Conservation (phyloP, 2,797 vertebrate species). For the Sardinella longiceps region DNA sequence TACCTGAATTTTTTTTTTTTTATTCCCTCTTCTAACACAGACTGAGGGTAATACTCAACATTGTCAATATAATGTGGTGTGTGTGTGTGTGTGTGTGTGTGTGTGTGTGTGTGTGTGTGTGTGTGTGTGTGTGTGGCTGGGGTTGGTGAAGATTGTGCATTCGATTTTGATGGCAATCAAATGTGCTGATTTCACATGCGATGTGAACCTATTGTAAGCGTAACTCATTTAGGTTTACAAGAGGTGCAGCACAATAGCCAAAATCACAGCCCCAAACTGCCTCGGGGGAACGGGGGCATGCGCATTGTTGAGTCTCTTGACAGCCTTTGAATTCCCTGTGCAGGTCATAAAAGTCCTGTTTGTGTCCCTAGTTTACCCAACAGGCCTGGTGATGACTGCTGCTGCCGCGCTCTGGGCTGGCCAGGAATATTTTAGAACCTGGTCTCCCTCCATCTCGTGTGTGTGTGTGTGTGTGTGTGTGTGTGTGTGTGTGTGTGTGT, state of each 20-base stretch:
- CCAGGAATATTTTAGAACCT: not conserved
- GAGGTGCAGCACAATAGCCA: not conserved
- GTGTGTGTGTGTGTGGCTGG: not conserved
- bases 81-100: no score
- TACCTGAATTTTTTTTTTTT: not conserved
- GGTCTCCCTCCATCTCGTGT: not conserved
- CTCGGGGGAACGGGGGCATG: not conserved
- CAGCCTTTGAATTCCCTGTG: not conserved
- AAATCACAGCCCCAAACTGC: not conserved
- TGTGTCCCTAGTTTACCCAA: slow-evolving; percentile 1
- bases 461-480: no score
- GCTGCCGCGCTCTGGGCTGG: not conserved
- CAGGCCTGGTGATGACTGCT: not conserved
- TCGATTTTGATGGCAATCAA: not conserved
- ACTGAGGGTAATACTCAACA: not conserved
- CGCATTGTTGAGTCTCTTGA: not conserved
- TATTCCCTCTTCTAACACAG: not conserved
- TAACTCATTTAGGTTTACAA: not conserved
- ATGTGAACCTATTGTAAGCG: not conserved
- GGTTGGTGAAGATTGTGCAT: not conserved
- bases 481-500: not conserved
- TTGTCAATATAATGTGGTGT: not conserved
- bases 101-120: no score
- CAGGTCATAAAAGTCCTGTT: not conserved
- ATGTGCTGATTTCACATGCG: not conserved